Conservation (phyloP, 2,113 vertebrate genomes). For the Butastur rufipennis region DNA sequence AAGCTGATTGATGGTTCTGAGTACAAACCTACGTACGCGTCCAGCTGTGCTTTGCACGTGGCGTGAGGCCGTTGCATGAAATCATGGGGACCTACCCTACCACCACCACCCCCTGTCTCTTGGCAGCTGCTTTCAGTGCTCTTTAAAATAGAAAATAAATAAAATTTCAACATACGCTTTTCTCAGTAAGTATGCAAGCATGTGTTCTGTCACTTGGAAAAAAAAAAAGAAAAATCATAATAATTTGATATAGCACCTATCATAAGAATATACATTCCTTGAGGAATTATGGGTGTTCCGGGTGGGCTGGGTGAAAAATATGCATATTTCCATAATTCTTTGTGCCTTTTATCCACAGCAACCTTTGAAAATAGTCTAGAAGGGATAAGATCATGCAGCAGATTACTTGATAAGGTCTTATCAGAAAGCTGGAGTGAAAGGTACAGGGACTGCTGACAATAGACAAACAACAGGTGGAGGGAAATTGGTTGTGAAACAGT, state of each 20-base stretch:
- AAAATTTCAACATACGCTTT: background rate
- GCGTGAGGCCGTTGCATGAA: background rate
- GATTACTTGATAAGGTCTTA: background rate
- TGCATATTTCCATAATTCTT: background rate
- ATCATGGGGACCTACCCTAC: background rate
- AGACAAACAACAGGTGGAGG: background rate
- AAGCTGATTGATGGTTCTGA: background rate
- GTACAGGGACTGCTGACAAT: background rate
- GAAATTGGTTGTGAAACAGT: background rate
- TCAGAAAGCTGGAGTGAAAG: background rate
- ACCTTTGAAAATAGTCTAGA: background rate
- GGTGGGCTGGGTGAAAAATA: background rate
- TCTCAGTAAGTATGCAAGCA: background rate
- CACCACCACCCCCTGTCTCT: background rate
- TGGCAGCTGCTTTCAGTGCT: background rate
- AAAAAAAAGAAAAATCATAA: background rate
- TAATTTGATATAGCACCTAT: background rate
- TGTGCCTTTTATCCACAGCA: background rate
- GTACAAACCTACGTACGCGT: fast-evolving
- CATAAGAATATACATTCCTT: background rate
- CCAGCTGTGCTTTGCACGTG: constrained; percentile 11
- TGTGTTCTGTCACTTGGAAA: background rate
- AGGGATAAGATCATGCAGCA: background rate
- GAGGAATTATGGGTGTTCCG: background rate
- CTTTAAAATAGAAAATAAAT: background rate